Conservation (phyloP, 2,113 vertebrate species). For the Hydrolagus affinis region DNA sequence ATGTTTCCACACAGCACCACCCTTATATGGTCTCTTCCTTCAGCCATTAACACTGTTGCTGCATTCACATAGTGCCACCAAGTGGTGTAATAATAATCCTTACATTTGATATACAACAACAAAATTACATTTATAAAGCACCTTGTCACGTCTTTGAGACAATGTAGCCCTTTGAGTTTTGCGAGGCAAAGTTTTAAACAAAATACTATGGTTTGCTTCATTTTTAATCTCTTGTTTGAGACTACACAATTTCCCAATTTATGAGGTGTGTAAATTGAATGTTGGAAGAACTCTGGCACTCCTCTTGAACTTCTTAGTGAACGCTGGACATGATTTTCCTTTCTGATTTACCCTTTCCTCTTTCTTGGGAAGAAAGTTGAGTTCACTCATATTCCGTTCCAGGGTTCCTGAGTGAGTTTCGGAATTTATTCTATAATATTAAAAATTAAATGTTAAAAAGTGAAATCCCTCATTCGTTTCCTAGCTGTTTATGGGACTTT, state of each 20-base stretch:
- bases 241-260: neutral
- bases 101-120: no score
- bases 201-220: no score
- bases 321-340: neutral
- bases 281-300: neutral
- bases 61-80: neutral
- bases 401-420: neutral
- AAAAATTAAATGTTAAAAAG: no score
- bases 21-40: no score
- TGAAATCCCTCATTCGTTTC: no score
- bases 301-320: neutral
- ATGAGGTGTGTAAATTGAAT: neutral
- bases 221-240: neutral
- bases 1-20: no score
- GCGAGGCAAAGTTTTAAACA: no score
- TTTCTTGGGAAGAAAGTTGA: neutral
- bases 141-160: no score
- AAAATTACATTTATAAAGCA: no score
- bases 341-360: neutral
- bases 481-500: no score
- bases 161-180: no score
- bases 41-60: no score
- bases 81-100: constrained; percentile 10
- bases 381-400: neutral
- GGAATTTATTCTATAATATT: neutral